Evolutionary conservation across 2,113 vertebrate genomes (phyloP), one percentile per base, ranked within the genome.

Genomic region (Alosa alosa): DNA sequence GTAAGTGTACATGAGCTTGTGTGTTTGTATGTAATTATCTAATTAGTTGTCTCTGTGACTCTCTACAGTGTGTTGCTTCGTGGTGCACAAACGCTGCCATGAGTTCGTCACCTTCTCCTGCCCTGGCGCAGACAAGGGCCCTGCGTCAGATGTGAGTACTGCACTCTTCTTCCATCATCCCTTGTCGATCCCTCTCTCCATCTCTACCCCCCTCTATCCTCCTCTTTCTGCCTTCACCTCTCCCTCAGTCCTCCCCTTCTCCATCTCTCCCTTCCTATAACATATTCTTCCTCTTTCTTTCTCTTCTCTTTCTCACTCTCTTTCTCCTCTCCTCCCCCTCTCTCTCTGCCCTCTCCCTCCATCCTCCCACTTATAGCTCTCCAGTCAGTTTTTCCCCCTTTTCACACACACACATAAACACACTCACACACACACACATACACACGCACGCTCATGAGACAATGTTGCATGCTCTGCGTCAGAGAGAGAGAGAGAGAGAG

Each of bases 61-160:
- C 47, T 49, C 47, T 55, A 15, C 96, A 99, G 98, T 99, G 87
- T 99, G 98, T 93, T 99, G 97, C 94, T 99, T 99, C 4, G 98
- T 99, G 10, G 98, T 99, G 78, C 98, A 99, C 95, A 99, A 99
- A 87, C 93, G 98, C 47, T 99, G 98, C 95, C 98, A 99, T 98
- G 94, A 99, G 83, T 99, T 99, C 11, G 98, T 99, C 89, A 98
- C 98, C 3, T 99, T 99, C 95, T 96, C 96, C 93, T 99, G 98
- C 93, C 98, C 98, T 0, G 98, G 98, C 0, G 98, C 98, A 0
- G 98, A 99, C 88, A 98, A 97, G 90, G 98, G 98, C 75, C 97
- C 98, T 0, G 97, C 96, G 46, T 99, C 98, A 11, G 98, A 99
- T 6, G 97, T 99, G 91, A 98, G 97, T 98, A 97, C 81, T 9